Evolutionary conservation across 2,113 vertebrate genomes (phyloP).

Genomic region (Camelus bactrianus): DNA sequence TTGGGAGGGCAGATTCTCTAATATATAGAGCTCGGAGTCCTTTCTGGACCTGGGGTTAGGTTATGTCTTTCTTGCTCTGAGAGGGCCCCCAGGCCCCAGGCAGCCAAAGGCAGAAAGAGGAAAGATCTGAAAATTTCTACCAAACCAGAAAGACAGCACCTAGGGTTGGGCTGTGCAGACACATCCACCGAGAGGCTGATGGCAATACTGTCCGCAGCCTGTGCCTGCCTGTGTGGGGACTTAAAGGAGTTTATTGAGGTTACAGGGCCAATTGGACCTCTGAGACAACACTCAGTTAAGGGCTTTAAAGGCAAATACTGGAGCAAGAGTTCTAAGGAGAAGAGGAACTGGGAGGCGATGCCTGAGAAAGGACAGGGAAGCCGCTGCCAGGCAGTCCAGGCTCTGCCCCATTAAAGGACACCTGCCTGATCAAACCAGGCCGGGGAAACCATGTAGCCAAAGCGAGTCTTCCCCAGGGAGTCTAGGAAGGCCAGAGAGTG

Average conservation of each 20-base stretch:
- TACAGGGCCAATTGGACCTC: slow-evolving; percentile 65
- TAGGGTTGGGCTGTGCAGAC: background rate
- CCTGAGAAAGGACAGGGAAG: background rate
- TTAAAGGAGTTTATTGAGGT: slow-evolving; percentile 55
- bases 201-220: background rate
- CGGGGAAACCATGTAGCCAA: background rate
- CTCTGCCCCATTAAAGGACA: slow-evolving; percentile 60
- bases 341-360: background rate
- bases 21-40: slow-evolving; percentile 60
- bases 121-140: slow-evolving; percentile 53
- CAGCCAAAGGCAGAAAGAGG: slow-evolving; percentile 28
- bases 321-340: slow-evolving; percentile 54
- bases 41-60: background rate
- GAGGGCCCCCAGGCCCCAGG: background rate
- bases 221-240: background rate
- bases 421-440: background rate
- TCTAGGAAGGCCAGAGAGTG: slow-evolving; percentile 31
- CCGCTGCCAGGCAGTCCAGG: background rate
- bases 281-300: slow-evolving; percentile 62
- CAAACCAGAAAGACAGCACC: slow-evolving; percentile 35
- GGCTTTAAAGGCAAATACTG: slow-evolving; percentile 60
- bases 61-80: background rate
- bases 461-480: background rate
- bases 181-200: slow-evolving; percentile 34
- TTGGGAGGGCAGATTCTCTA: background rate